phyloP scores from a whole-genome alignment of 2,113 vertebrate genomes.

The Anseranas semipalmata region DNA sequence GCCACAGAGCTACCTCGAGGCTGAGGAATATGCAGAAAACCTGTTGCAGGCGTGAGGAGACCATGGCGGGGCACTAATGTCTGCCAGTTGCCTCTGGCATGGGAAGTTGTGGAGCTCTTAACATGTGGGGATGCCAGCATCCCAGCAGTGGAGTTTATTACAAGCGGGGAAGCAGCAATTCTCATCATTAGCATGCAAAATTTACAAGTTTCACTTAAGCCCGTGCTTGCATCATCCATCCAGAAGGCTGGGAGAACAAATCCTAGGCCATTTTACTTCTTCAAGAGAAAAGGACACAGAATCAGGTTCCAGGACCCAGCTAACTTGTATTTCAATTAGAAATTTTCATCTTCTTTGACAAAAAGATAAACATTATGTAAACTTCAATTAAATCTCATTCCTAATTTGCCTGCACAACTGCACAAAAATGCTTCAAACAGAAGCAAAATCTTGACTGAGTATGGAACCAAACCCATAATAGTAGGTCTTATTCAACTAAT shows the following conservation, averaged over 20 bases:
- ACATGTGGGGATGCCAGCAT: not conserved
- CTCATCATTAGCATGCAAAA: not conserved
- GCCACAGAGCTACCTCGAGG: not conserved
- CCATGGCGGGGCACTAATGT: not conserved
- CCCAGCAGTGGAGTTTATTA: not conserved
- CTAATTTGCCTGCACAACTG: not conserved
- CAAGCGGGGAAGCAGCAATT: not conserved
- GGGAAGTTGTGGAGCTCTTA: not conserved
- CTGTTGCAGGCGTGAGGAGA: not conserved
- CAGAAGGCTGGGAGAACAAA: not conserved
- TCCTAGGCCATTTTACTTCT: not conserved
- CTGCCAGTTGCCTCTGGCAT: not conserved
- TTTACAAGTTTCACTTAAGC: not conserved
- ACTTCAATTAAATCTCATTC: not conserved
- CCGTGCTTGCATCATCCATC: not conserved
- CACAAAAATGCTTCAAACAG: not conserved
- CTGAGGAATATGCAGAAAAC: not conserved
- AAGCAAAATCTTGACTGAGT: not conserved
- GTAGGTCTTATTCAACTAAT: not conserved
- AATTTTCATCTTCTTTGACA: not conserved
- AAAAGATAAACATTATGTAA: not conserved
- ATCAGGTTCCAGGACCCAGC: not conserved
- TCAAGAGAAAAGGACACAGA: not conserved
- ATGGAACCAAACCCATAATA: not conserved
- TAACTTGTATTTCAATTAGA: not conserved